Conservation (phyloP, 2,113 vertebrate genomes). For the Hyla sarda region DNA sequence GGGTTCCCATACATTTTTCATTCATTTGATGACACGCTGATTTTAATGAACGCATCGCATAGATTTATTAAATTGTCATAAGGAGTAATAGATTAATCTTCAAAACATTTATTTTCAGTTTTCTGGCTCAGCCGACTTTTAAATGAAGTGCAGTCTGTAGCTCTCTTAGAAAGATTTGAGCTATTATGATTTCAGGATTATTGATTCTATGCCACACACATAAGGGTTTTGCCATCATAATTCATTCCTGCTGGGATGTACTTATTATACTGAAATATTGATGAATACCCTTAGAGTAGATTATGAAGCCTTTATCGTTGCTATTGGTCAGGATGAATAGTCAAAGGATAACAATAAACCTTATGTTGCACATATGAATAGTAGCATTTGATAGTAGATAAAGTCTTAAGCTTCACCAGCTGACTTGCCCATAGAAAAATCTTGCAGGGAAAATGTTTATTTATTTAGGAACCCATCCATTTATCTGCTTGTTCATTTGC, state of each 20-base stretch:
- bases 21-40: slow-evolving; percentile 12
- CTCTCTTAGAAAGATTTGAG: slow-evolving; percentile 56
- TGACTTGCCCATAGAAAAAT: not conserved
- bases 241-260: slow-evolving; percentile 55
- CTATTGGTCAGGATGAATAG: slow-evolving; percentile 8
- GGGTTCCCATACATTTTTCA: not conserved
- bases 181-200: slow-evolving; percentile 58
- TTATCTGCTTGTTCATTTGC: not conserved
- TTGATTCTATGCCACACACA: slow-evolving; percentile 59
- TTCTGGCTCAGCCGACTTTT: slow-evolving; percentile 40
- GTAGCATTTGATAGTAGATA: not conserved
- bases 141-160: slow-evolving; percentile 46
- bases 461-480: not conserved
- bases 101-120: slow-evolving; percentile 47
- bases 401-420: not conserved
- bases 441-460: not conserved
- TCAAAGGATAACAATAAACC: slow-evolving; percentile 11
- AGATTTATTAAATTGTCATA: slow-evolving; percentile 22
- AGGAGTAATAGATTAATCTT: slow-evolving; percentile 5
- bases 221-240: slow-evolving; percentile 45
- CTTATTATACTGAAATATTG: slow-evolving; percentile 56
- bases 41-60: slow-evolving; percentile 13
- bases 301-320: slow-evolving; percentile 36
- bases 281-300: slow-evolving; percentile 41
- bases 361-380: slow-evolving; percentile 1